Percentiles rank a stretch among this genome's conserved stretches.
Evolutionary conservation across 2,113 vertebrate genomes (phyloP).

Genomic region (Bubo scandiacus): DNA sequence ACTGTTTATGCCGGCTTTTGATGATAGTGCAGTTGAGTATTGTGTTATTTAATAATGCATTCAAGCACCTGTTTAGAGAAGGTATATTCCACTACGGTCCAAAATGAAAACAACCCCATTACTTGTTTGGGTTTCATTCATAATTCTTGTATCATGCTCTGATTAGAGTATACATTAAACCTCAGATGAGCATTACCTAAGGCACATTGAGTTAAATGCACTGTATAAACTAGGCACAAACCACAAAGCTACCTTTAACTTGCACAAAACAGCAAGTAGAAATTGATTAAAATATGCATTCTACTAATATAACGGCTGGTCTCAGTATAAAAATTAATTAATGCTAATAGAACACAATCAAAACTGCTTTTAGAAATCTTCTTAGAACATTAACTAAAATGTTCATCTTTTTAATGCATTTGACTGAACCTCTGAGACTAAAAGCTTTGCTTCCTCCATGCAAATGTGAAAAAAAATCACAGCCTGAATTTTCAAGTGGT

Average conservation of each 20-base stretch:
- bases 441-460: constrained; percentile 66
- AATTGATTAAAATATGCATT: constrained; percentile 77
- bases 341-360: constrained; percentile 78
- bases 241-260: constrained; percentile 54
- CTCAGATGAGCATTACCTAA: constrained; percentile 33
- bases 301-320: constrained; percentile 63
- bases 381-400: constrained; percentile 80
- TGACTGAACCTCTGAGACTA: constrained; percentile 71
- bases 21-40: constrained; percentile 48
- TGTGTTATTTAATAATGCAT: constrained; percentile 66
- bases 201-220: constrained; percentile 22
- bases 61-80: constrained; percentile 61
- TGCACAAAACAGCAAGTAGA: constrained; percentile 47
- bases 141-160: constrained; percentile 18
- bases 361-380: constrained; percentile 77
- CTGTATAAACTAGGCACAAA: constrained; percentile 43
- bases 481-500: constrained; percentile 52
- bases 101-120: constrained; percentile 63
- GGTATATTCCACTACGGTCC: constrained; percentile 47
- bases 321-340: constrained; percentile 79
- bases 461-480: constrained; percentile 65
- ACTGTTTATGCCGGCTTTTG: constrained; percentile 30
- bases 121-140: constrained; percentile 36
- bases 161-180: constrained; percentile 31
- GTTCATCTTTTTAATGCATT: constrained; percentile 77